Base-by-base conservation (phyloP, 2,888 invertebrate genomes). In the Mongoloraphidia duomilia region DNA sequence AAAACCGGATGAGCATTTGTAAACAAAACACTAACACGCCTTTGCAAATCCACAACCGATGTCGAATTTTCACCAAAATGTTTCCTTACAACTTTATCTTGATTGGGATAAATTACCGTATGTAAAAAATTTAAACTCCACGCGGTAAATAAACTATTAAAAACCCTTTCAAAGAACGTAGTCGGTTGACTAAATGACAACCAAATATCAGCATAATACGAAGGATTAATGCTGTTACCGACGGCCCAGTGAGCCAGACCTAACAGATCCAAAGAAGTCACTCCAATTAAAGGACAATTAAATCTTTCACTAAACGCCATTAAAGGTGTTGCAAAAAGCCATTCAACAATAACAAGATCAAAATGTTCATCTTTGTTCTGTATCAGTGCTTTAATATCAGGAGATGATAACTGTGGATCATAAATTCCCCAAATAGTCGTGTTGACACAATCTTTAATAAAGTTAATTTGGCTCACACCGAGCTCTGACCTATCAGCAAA, bases 1-100 rank as follows among this genome's bases (percentile, higher is more conserved):
- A 62, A 64, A 8, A 65, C 49, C 0, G 64, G 62, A 57, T 70
- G 61, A 2, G 60, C 55, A 49, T 69, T 70, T 3, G 66, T 40
- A 50, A 70, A 61, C 11, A 68, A 33, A 59, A 69, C 57, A 26
- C 65, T 62, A 33, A 65, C 47, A 40, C 57, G 51, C 9, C 43
- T 52, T 47, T 56, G 54, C 26, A 61, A 47, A 33, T 56, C 53
- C 10, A 41, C 47, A 5, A 54, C 35, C 26, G 17, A 33, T 26
- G 17, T 52, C 8, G 43, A 34, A 47, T 46, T 42, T 9, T 51
- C 26, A 8, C 52, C 50, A 40, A 53, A 52, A 37, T 51, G 49
- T 42, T 50, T 51, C 46, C 38, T 51, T 13, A 52, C 54, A 11
- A 53, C 13, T 13, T 36, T 34, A 38, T 55, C 52, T 36, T 47